Base-by-base conservation (phyloP, 2,888 invertebrate species). In the Pristionchus fissidentatus region DNA sequence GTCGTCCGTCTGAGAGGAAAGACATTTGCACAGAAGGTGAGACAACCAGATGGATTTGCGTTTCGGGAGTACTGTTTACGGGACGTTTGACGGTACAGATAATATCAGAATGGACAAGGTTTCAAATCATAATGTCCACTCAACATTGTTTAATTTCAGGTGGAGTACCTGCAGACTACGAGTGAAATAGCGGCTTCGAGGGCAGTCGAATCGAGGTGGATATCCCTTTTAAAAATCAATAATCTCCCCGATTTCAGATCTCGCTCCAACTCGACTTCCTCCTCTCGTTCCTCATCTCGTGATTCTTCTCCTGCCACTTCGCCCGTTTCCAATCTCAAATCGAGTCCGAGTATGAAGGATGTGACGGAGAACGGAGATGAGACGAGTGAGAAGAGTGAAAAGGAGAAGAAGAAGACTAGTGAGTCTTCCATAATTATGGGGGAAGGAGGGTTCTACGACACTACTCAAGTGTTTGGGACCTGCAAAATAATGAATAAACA, bases 1-100 rank as follows among this genome's bases (percentile, higher is more conserved):
- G 98, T 98, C 3, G 97, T 97, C 0, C 95, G 96, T 93, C 94
- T 98, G 89, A 95, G 98, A 92, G 98, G 98, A 90, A 96, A 95
- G 93, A 95, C 95, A 90, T 98, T 97, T 92, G 95, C 95, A 83
- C 95, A 80, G 60, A 80, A 80, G 80, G 80, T 80, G 32, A 43
- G n/a, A n/a, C n/a, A n/a, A n/a, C n/a, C 10, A n/a, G 26, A 1
- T 55, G 15, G 55, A 55, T 55, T 26, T 55, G 26, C 55, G 55
- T 10, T 26, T n/a, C n/a, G n/a, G n/a, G n/a, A n/a, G n/a, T n/a
- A n/a, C n/a, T n/a, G n/a, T n/a, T n/a, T 10, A 57, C 29, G 10
- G 57, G 7, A 29, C 55, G n/a, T n/a, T n/a, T n/a, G n/a, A n/a
- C n/a, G n/a, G n/a, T n/a, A n/a, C n/a, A n/a, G n/a, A n/a, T n/a